Evolutionary conservation across 2,888 invertebrate species (phyloP).

Genomic region (Furcula furcula): DNA sequence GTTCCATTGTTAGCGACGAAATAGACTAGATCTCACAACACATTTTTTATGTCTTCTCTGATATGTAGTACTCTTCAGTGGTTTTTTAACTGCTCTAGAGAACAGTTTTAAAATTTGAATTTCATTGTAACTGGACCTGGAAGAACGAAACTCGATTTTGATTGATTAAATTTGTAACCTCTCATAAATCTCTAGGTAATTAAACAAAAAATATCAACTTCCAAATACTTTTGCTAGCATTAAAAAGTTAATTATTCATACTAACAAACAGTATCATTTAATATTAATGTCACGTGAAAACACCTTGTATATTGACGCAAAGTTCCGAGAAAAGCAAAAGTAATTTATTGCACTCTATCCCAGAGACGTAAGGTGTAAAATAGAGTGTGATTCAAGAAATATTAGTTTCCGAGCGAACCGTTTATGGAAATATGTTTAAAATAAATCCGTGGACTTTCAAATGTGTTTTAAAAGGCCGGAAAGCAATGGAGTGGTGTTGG

Average conservation of each 20-base stretch:
- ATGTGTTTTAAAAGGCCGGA: conserved; percentile 50
- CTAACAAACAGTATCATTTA: conserved; percentile 15
- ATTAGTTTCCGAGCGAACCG: conserved; percentile 27
- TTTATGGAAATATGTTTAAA: conserved; percentile 70
- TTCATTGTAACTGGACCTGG: too few relatives aligned
- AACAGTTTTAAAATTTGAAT: too few relatives aligned
- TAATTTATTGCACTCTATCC: conserved; percentile 11
- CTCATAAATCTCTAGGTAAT: too few relatives aligned
- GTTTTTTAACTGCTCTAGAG: too few relatives aligned
- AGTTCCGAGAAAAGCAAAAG: conserved; percentile 9
- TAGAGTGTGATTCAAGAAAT: conserved; percentile 13
- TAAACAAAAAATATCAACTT: too few relatives aligned
- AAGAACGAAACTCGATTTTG: too few relatives aligned
- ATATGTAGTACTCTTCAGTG: too few relatives aligned
- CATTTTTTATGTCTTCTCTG: too few relatives aligned
- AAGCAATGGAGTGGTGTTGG: conserved; percentile 31
- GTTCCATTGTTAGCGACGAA: too few relatives aligned
- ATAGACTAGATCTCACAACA: too few relatives aligned
- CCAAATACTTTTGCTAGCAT: conserved; percentile 12
- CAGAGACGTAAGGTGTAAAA: conserved; percentile 30
- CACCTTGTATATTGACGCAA: conserved; percentile 21
- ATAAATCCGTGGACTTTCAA: conserved; percentile 65
- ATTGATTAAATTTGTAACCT: too few relatives aligned
- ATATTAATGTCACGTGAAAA: conserved; percentile 29
- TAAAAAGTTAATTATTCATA: conserved; percentile 23